These are phyloP conservation scores for Tryphoninae sp. DNA, from an alignment of 2,888 invertebrate species.

Conservation along the genomic window DNA sequence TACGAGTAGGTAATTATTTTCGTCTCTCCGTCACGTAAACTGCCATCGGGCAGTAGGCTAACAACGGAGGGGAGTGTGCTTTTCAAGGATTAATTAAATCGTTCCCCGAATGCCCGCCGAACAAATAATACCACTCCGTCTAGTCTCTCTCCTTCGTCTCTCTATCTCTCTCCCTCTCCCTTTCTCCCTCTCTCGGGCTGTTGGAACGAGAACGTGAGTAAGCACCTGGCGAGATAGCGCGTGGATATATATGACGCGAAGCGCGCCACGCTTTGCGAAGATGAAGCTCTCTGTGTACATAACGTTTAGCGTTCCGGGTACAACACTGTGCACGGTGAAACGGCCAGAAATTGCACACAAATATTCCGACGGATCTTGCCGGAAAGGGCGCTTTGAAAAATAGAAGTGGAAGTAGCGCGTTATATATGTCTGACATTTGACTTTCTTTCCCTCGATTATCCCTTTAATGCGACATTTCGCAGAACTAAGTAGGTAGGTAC, in stretches of 20 bases:
- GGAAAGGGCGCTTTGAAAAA: slow-evolving; percentile 36
- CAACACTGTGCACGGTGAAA: slow-evolving; percentile 3
- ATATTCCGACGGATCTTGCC: slow-evolving; percentile 35
- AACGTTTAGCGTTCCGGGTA: slow-evolving; percentile 5
- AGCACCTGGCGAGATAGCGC: slow-evolving; percentile 49
- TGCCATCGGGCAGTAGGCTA: slow-evolving; percentile 64
- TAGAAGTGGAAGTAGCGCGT: neutral
- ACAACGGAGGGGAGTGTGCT: slow-evolving; percentile 70
- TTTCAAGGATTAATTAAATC: slow-evolving; percentile 76
- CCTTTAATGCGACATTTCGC: too few relatives aligned
- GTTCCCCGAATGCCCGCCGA: slow-evolving; percentile 70
- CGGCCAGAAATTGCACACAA: slow-evolving; percentile 36
- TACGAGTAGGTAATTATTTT: slow-evolving; percentile 73
- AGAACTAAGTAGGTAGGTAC: too few relatives aligned
- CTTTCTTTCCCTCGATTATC: too few relatives aligned
- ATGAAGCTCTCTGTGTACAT: slow-evolving; percentile 35
- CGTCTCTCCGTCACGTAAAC: slow-evolving; percentile 69
- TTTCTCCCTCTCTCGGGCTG: slow-evolving; percentile 9
- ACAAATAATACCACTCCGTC: slow-evolving; percentile 71
- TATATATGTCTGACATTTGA: neutral
- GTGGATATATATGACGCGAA: neutral
- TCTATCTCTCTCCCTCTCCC: slow-evolving; percentile 1
- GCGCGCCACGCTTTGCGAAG: slow-evolving; percentile 16
- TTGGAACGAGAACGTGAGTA: slow-evolving; percentile 36
- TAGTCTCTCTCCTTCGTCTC: slow-evolving; percentile 30